Base-by-base conservation (phyloP, 2,113 vertebrate species). In the Verasper variegatus region DNA sequence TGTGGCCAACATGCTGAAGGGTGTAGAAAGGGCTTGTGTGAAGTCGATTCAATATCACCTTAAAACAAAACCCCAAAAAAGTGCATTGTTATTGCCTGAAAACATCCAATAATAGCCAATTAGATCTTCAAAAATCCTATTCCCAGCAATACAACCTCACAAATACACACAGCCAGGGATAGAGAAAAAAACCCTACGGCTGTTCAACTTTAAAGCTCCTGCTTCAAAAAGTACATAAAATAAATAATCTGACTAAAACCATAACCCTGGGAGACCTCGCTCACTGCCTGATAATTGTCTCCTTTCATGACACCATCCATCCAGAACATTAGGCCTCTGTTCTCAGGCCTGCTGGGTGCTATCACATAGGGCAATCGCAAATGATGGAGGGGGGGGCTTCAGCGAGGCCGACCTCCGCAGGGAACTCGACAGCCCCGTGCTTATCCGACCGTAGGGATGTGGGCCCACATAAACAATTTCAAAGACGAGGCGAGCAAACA, bases 211-310 rank as follows among this genome's bases (percentile, higher is more conserved):
- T 93, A 92, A 93, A 94, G 89, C 87, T 82, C 78, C 89, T 91
- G 92, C 93, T 93, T 94, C 92, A 93, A 87, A 94, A 94, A 93
- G 83, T 89, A 90, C 91, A 94, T 92, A 91, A 93, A 93, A 93
- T 88, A 95, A 94, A 94, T 94, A 92, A 93, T 94, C 85, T 85
- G 90, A 91, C 91, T 94, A 93, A 94, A 93, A 89, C 88, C 90
- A 86, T 93, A 94, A 94, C 93, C 94, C 94, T 90, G 75, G 79
- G 92, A 95, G 92, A 93, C 92, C 89, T 88, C 67, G 78, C 91
- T 94, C 85, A 82, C 92, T 94, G 92, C 88, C 85, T 93, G 76
- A 88, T 95, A 95, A 95, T 95, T 93, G 93, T 94, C 92, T 92
- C 89, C 85, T 94, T 93, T 94, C 89, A 94, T 93, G 92, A 92